Evolutionary conservation across 1,140 invertebrate genomes (phyloP).

Genomic region (Heterodera carotae): DNA sequence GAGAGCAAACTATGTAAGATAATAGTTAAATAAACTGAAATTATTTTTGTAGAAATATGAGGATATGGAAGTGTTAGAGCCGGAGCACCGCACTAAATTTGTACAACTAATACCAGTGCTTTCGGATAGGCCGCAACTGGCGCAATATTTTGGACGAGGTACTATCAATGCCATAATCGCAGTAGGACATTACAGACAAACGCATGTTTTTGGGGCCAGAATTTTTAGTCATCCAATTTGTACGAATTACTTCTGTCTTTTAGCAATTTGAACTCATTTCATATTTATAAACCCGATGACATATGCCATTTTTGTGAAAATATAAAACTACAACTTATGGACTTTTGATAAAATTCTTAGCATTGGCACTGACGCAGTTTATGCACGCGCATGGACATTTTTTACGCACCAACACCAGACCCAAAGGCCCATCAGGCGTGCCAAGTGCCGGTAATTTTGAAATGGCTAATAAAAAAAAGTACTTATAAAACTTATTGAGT

Average conservation of each 20-base stretch:
- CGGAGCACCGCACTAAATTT: background rate
- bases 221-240: too few species aligned
- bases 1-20: too few species aligned
- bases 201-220: too few species aligned
- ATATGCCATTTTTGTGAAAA: too few species aligned
- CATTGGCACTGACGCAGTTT: background rate
- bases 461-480: too few species aligned
- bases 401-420: background rate
- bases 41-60: background rate
- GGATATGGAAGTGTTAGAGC: background rate
- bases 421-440: background rate
- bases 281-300: too few species aligned
- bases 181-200: too few species aligned
- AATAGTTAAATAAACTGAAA: too few species aligned
- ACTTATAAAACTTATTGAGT: too few species aligned
- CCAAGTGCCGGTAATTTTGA: background rate
- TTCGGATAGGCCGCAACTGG: background rate
- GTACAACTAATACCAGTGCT: background rate
- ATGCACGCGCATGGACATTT: background rate
- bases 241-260: too few species aligned
- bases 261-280: too few species aligned
- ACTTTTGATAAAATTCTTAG: background rate
- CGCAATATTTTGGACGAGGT: background rate
- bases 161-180: background rate
- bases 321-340: too few species aligned